A percentile compares a stretch with the other conserved stretches of the same genome.
phyloP scores from a whole-genome alignment of 1,140 invertebrate genomes.

The Drosophila mojavensis region DNA sequence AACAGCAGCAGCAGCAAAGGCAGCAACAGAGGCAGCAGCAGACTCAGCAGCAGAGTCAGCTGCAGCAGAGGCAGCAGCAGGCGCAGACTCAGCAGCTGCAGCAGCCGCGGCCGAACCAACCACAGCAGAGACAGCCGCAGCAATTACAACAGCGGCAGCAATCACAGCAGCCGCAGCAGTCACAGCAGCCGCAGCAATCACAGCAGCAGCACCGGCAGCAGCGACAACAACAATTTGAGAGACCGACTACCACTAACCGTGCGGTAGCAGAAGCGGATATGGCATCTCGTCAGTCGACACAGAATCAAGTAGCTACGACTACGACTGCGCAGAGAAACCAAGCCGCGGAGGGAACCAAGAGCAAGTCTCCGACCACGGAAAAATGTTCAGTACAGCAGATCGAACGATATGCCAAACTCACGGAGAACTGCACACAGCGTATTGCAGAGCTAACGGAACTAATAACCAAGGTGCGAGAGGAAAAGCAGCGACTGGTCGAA shows the following conservation, averaged over 20 bases:
- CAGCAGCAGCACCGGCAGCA: constrained; percentile 9
- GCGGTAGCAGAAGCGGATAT: not conserved
- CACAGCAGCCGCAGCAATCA: not conserved
- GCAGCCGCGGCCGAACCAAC: not conserved
- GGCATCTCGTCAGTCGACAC: not conserved
- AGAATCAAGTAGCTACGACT: not conserved
- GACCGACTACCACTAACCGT: not conserved
- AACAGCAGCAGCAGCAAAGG: not conserved
- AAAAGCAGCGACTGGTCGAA: constrained; percentile 79
- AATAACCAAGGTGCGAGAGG: constrained; percentile 76
- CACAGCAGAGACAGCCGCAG: constrained; percentile 4
- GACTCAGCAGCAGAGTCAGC: constrained; percentile 3
- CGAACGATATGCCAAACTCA: constrained; percentile 65
- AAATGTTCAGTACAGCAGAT: constrained; percentile 29
- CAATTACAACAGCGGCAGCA: constrained; percentile 6
- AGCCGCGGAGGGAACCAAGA: not conserved
- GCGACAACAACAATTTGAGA: not conserved
- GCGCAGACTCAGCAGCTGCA: not conserved
- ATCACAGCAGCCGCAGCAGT: constrained; percentile 5
- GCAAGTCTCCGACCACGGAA: constrained; percentile 6
- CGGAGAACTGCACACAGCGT: constrained; percentile 76
- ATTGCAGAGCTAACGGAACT: constrained; percentile 75
- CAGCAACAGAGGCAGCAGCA: constrained; percentile 8
- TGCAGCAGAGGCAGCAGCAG: not conserved
- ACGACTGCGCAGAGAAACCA: not conserved